These are phyloP conservation scores for Aphodius granarius DNA, from an alignment of 2,888 invertebrate species.

Conservation along the genomic window DNA sequence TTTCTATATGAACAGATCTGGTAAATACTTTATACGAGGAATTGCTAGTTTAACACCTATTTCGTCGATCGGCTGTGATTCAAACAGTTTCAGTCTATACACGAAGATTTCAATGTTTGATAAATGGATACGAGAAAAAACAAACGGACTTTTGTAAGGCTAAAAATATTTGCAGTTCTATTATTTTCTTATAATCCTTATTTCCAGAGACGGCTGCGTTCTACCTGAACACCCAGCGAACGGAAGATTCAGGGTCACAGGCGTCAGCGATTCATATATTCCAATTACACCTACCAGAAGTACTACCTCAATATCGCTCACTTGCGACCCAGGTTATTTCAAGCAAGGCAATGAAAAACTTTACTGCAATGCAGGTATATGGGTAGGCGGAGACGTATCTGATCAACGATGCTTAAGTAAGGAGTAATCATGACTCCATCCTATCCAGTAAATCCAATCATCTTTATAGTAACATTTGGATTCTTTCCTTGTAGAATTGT, in stretches of 20 bases:
- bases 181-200: no score
- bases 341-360: background rate
- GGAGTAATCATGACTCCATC: no score
- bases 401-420: background rate
- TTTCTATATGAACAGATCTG: slow-evolving; percentile 40
- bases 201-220: no score
- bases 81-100: slow-evolving; percentile 46
- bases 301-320: background rate
- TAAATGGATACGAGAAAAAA: slow-evolving; percentile 7
- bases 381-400: background rate
- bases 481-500: no score
- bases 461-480: no score
- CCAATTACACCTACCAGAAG: background rate
- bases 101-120: slow-evolving; percentile 46
- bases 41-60: slow-evolving; percentile 51
- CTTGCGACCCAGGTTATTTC: background rate
- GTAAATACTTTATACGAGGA: slow-evolving; percentile 51
- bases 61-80: slow-evolving; percentile 39
- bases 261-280: background rate
- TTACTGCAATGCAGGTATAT: background rate
- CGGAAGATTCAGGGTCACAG: background rate
- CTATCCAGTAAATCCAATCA: no score
- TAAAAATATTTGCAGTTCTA: no score
- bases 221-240: background rate
- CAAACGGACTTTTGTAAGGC: no score